Evolutionary conservation across 2,113 vertebrate species (phyloP), one percentile per base, ranked within the genome.

Genomic region (Percopsis transmontana): DNA sequence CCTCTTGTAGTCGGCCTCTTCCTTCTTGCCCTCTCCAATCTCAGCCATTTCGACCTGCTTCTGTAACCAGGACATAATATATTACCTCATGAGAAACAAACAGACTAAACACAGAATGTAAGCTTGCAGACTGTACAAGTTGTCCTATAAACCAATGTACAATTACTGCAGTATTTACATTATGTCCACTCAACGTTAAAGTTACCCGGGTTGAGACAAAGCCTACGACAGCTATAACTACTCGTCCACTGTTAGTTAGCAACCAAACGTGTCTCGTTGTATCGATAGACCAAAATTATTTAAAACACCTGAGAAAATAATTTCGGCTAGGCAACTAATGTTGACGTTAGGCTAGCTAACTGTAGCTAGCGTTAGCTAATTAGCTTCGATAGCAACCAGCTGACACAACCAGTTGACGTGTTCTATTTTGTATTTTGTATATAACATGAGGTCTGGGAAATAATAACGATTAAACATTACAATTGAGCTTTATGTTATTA

Each of bases 1-100:
- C 61, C 95, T 93, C 86, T 97, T 99, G 87, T 96, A 97, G 66
- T 99, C 97, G 45, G 95, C 94, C 45, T 99, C 96, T 1, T 99
- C 97, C 79, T 97, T 98, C 90, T 96, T 98, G 54, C 90, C 92
- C 77, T 98, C 96, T 39, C 89, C 92, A 0, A 91, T 92, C 69
- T 94, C 96, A 72, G 96, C 96, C 96, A 97, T 98, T 68, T 78
- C 89, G 84, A 86, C 70, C 27, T 2, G 47, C 84, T 74, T 84
- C 88, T 90, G 66, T 33, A 23, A 52, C 65, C 23, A 21, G 8
- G 21, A 9, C 23, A 4, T 8, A 16, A 5, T 24, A 33, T 20
- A 54, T 15, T 21, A 54, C 27, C 3, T 8, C 24, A n/a, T n/a
- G 5, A 23, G 9, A 18, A 19, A 19, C 3, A 21, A 21, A 20